A percentile compares a stretch with the other conserved stretches of the same genome.
Conservation (phyloP, 1,140 invertebrate genomes). For the Drosophila miranda region DNA sequence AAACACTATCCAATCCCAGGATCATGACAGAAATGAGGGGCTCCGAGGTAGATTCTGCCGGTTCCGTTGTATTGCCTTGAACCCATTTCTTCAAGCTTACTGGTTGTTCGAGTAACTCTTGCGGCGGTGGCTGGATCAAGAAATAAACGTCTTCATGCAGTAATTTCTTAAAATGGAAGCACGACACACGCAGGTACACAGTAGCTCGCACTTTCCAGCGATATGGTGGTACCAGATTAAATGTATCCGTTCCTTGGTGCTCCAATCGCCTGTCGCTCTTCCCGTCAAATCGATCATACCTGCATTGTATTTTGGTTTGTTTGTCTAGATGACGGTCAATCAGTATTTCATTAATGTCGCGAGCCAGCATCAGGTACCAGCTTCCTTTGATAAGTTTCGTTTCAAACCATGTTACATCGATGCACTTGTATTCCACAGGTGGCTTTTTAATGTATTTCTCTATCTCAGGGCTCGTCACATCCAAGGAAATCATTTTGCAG, state of each 20-base stretch:
- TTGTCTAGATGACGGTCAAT: neutral
- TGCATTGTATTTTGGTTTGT: neutral
- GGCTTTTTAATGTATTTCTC: neutral
- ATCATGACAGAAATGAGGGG: constrained; percentile 35
- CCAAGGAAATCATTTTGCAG: constrained; percentile 30
- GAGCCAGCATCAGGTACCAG: too few relatives aligned
- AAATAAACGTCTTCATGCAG: constrained; percentile 27
- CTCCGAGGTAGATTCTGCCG: too few relatives aligned
- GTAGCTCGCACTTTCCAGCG: too few relatives aligned
- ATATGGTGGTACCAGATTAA: too few relatives aligned
- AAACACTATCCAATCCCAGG: constrained; percentile 36
- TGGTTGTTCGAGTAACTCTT: neutral
- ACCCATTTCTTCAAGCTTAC: constrained; percentile 2
- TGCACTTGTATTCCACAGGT: neutral
- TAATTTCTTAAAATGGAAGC: neutral
- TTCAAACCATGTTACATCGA: constrained; percentile 18
- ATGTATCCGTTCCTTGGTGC: too few relatives aligned
- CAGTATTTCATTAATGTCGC: constrained; percentile 9
- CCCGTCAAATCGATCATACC: too few relatives aligned
- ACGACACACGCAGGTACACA: constrained; percentile 5
- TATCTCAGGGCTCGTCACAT: constrained; percentile 32
- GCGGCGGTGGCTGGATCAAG: constrained; percentile 23
- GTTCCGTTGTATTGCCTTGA: neutral
- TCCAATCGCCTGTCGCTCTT: too few relatives aligned
- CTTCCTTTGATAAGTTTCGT: neutral